These are phyloP conservation scores for Tromatobia lineatoria DNA, from an alignment of 2,888 invertebrate genomes.

Conservation along the genomic window DNA sequence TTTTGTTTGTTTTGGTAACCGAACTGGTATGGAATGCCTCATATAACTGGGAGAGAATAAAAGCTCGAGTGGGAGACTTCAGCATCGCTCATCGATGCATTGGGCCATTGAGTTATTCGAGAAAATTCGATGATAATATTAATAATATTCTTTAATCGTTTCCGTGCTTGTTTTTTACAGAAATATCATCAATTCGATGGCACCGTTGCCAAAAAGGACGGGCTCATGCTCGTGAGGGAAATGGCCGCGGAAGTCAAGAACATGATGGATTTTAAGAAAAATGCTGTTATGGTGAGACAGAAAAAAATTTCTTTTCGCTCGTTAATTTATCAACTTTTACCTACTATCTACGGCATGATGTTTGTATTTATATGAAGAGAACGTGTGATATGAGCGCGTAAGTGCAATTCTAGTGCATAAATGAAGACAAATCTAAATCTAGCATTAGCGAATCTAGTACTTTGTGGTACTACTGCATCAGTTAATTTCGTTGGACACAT, in stretches of 20 bases:
- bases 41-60: neutral
- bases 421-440: too few relatives aligned
- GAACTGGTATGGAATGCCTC: too few relatives aligned
- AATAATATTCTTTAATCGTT: neutral
- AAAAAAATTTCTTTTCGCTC: too few relatives aligned
- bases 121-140: constrained; percentile 8
- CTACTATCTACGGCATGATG: too few relatives aligned
- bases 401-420: too few relatives aligned
- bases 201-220: constrained; percentile 93
- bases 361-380: too few relatives aligned
- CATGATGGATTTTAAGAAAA: constrained; percentile 97
- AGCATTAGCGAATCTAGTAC: too few relatives aligned
- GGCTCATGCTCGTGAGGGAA: constrained; percentile 93
- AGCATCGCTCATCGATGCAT: constrained; percentile 39
- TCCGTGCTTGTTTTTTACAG: constrained; percentile 85
- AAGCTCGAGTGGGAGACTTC: neutral
- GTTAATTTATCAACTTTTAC: too few relatives aligned
- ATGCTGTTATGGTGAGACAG: constrained; percentile 94
- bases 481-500: too few relatives aligned
- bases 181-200: constrained; percentile 93
- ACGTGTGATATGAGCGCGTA: too few relatives aligned
- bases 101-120: constrained; percentile 33
- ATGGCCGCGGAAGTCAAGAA: constrained; percentile 96
- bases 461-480: too few relatives aligned
- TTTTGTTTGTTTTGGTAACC: too few relatives aligned